A percentile compares a stretch with the other conserved stretches of the same genome.
phyloP scores from a whole-genome alignment of 2,888 invertebrate genomes.

The Gastrophysa polygoni region DNA sequence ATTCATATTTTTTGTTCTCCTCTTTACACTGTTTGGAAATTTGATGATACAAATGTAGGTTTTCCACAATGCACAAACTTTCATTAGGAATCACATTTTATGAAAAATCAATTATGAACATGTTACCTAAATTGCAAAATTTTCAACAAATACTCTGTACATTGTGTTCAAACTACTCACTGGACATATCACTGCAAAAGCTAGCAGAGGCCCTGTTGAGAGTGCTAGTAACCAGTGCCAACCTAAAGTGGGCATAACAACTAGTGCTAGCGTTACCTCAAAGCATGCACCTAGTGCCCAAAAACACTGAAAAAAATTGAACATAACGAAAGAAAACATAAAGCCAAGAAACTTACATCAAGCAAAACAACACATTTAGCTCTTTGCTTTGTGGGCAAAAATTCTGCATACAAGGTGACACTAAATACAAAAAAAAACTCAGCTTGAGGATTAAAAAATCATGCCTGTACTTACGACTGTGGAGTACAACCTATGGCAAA shows the following conservation, averaged over 20 bases:
- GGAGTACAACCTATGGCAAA: conserved; percentile 97
- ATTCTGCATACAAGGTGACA: conserved; percentile 94
- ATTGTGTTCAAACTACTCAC: no score
- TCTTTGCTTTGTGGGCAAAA: conserved; percentile 90
- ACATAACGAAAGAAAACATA: conserved; percentile 22
- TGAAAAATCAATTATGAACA: neutral
- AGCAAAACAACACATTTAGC: conserved; percentile 94
- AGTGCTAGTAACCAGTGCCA: conserved; percentile 91
- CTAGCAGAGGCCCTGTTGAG: conserved; percentile 85
- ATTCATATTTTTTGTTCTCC: no score
- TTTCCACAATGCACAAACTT: no score
- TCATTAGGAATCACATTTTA: neutral
- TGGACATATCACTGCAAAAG: conserved; percentile 81
- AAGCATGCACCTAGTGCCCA: conserved; percentile 96
- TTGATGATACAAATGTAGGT: no score
- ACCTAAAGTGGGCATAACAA: conserved; percentile 90
- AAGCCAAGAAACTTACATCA: conserved; percentile 72
- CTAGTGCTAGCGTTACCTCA: conserved; percentile 87
- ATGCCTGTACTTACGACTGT: conserved; percentile 80
- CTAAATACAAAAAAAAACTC: conserved; percentile 59
- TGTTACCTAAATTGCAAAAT: neutral
- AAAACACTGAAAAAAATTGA: conserved; percentile 72
- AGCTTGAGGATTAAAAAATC: conserved; percentile 4
- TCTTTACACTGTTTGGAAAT: no score
- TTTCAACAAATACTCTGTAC: no score